These are phyloP conservation scores for Diadegma fenestrale DNA, from an alignment of 2,888 invertebrate genomes.

Conservation along the genomic window DNA sequence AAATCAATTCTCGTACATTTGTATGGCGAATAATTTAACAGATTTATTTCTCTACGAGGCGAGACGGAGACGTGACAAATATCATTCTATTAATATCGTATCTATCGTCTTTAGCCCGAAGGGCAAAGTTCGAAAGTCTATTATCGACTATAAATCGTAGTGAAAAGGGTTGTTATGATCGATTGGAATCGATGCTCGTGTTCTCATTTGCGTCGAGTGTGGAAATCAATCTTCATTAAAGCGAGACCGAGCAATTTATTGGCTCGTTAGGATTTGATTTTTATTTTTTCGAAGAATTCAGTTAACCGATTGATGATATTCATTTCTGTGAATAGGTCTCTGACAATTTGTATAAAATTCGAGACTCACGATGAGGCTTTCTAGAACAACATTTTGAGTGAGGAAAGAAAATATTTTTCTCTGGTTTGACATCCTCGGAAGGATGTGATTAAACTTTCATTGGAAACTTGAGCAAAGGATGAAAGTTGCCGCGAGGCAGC, in stretches of 20 bases:
- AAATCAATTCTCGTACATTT: neutral
- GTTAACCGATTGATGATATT: neutral
- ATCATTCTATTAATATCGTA: constrained; percentile 58
- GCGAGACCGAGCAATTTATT: constrained; percentile 44
- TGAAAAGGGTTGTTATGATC: constrained; percentile 57
- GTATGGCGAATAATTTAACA: constrained; percentile 13
- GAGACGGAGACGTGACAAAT: constrained; percentile 50
- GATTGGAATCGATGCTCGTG: constrained; percentile 60
- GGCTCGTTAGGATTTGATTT: constrained; percentile 8
- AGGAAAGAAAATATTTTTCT: constrained; percentile 5
- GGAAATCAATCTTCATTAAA: constrained; percentile 68
- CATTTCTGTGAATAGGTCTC: neutral
- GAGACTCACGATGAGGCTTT: neutral
- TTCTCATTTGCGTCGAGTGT: constrained; percentile 48
- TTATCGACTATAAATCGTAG: constrained; percentile 60
- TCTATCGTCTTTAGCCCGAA: constrained; percentile 50
- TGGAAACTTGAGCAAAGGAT: constrained; percentile 2
- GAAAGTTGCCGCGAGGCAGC: constrained; percentile 5
- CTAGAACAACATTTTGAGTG: neutral
- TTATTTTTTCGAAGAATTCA: constrained; percentile 17
- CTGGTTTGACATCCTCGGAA: neutral
- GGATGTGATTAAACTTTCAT: constrained; percentile 47
- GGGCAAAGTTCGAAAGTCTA: constrained; percentile 43
- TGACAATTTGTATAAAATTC: neutral
- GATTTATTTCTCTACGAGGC: constrained; percentile 38